Percentiles rank a stretch among this genome's conserved stretches.
These are phyloP conservation scores for Salminus brasiliensis DNA, from an alignment of 2,113 vertebrate genomes.

Conservation along the genomic window DNA sequence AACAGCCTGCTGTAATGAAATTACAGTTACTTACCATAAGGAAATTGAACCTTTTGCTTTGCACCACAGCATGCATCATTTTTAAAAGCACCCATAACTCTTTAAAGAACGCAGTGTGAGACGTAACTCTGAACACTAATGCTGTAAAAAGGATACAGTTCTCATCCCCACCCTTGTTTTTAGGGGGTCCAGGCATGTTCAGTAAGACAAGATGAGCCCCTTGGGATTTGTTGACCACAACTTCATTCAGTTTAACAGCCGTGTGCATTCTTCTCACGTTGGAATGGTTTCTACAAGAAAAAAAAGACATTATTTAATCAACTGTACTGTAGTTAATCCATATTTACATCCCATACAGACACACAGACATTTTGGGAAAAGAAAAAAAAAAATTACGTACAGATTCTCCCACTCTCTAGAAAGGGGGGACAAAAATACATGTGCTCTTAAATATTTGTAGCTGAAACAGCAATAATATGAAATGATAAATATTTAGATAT, in stretches of 20 bases:
- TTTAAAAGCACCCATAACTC: not conserved
- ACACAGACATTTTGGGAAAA: slow-evolving; percentile 39
- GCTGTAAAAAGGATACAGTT: slow-evolving; percentile 95
- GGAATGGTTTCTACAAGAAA: slow-evolving; percentile 82
- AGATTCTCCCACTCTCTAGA: slow-evolving; percentile 93
- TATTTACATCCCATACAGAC: not conserved
- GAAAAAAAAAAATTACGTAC: slow-evolving; percentile 81
- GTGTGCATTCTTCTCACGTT: slow-evolving; percentile 98
- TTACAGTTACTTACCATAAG: no score
- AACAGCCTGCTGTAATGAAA: no score
- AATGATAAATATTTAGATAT: not conserved
- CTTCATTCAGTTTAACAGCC: slow-evolving; percentile 91
- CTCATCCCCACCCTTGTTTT: slow-evolving; percentile 89
- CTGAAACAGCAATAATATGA: not conserved
- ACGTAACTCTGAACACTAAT: not conserved
- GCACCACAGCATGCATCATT: not conserved
- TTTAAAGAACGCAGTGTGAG: not conserved
- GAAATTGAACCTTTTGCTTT: not conserved
- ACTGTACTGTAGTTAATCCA: no score
- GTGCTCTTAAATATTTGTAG: not conserved
- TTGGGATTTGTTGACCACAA: slow-evolving; percentile 85
- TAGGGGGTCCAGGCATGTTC: slow-evolving; percentile 96
- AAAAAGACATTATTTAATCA: not conserved
- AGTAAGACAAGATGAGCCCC: slow-evolving; percentile 88
- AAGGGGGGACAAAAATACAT: slow-evolving; percentile 63